phyloP scores from a whole-genome alignment of 2,888 invertebrate species.

The Pimpla rufipes region DNA sequence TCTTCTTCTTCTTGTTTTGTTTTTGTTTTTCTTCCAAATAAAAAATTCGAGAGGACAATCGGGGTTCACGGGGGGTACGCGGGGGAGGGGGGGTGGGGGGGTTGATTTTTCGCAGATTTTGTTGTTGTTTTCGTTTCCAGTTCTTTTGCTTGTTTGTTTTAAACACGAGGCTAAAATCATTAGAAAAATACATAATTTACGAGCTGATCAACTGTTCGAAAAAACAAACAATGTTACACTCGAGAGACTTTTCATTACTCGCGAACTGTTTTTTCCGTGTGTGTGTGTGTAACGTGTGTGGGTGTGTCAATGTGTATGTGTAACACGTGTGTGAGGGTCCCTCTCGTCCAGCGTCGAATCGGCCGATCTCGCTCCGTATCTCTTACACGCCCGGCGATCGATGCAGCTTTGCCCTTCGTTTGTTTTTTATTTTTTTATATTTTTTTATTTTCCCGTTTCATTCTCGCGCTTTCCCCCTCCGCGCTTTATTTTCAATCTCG shows the following conservation, averaged over 20 bases:
- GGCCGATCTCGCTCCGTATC: slow-evolving; percentile 6
- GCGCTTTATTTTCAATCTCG: slow-evolving; percentile 4
- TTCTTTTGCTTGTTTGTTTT: slow-evolving; percentile 35
- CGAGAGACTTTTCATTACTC: slow-evolving; percentile 68
- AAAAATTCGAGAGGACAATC: slow-evolving; percentile 62
- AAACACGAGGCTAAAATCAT: slow-evolving; percentile 79
- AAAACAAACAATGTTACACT: slow-evolving; percentile 54
- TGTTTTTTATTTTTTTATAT: too few species aligned
- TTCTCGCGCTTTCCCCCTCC: background rate
- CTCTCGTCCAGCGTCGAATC: slow-evolving; percentile 26
- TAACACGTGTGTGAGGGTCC: slow-evolving; percentile 26
- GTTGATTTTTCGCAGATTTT: background rate
- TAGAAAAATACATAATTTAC: slow-evolving; percentile 83
- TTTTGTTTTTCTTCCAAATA: slow-evolving; percentile 32
- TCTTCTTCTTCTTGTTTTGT: too few species aligned
- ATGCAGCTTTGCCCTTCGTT: background rate
- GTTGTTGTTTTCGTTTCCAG: background rate
- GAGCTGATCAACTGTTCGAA: slow-evolving; percentile 69
- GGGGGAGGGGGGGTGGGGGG: too few species aligned
- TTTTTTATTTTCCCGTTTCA: background rate
- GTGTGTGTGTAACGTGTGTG: slow-evolving; percentile 40
- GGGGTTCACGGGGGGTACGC: slow-evolving; percentile 24
- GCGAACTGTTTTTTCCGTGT: slow-evolving; percentile 55
- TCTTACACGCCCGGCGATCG: background rate
- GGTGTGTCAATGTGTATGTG: background rate